Evolutionary conservation across 2,888 invertebrate species (phyloP), one percentile per base, ranked within the genome.

Genomic region (Noctua comes): DNA sequence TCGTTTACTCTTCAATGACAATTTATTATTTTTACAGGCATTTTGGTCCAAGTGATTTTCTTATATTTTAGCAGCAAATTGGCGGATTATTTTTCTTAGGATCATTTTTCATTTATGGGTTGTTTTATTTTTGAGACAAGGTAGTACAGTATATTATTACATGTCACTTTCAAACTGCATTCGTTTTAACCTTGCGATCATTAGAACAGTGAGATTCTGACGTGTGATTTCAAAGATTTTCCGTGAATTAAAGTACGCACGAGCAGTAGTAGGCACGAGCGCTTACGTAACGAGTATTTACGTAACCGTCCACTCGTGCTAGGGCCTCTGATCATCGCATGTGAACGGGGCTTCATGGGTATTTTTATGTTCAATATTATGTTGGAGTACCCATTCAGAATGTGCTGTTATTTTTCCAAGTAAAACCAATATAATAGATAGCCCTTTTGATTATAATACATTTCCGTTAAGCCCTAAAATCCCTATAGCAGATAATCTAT

Each of bases 1-100:
- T 81, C 79, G 79, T 79, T 82, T 76, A 77, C 73, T 83, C 80
- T 82, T 84, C 80, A 82, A 83, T 80, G 85, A 82, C 82, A 90
- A 83, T 88, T 88, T 84, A 73, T 87, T 86, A 81, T 86, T 83
- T 71, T 79, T 77, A 72, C 73, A 64, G 68, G 46, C 70, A 64
- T 84, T 84, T 68, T 57, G 70, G 64, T 81, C 48, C 69, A 51
- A 77, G 31, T 65, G 59, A 76, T 80, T 76, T 86, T 81, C 59
- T 65, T 74, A 79, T 69, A 87, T 76, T 86, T 81, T 64, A 24
- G 59, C 65, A 71, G 69, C 11, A 72, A 69, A 79, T 82, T 62
- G 62, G 3, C 27, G 43, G 13, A 57, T 75, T 31, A 64, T 46
- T 82, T 71, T n/a, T 27, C 5, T 27, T 43, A 13, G 13, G 7